phyloP scores from a whole-genome alignment of 1,140 invertebrate genomes.

The Zaprionus vittiger region DNA sequence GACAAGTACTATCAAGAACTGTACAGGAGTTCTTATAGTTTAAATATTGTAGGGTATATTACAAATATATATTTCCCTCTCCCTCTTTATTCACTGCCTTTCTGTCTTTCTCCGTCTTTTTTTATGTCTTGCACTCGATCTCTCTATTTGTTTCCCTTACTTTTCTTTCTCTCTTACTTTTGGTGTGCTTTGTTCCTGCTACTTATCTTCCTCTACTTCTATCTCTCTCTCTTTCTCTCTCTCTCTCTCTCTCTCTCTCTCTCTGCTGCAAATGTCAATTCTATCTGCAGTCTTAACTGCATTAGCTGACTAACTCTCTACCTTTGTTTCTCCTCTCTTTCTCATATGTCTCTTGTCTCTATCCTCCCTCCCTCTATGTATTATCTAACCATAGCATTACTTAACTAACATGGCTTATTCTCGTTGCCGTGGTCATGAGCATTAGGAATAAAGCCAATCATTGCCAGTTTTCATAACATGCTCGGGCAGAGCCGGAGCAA shows the following conservation, averaged over 20 bases:
- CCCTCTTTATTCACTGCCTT: no score
- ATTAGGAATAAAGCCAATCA: slow-evolving; percentile 67
- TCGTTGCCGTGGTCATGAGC: background rate
- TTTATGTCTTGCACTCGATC: no score
- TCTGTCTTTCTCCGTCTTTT: no score
- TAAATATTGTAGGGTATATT: no score
- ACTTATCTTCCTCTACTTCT: background rate
- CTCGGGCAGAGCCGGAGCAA: slow-evolving; percentile 2
- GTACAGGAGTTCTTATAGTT: no score
- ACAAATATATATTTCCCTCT: no score
- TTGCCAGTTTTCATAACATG: slow-evolving; percentile 44
- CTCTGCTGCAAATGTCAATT: background rate
- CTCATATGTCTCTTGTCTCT: background rate
- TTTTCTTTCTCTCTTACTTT: no score
- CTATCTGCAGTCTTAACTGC: background rate
- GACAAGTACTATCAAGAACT: no score
- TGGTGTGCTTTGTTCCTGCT: no score
- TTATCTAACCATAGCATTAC: slow-evolving; percentile 14
- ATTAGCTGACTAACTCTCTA: background rate
- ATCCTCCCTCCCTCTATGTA: background rate
- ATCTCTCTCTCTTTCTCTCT: background rate
- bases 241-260: no score
- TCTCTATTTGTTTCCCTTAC: no score
- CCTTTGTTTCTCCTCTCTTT: background rate
- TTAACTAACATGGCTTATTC: slow-evolving; percentile 23